Percentiles rank a stretch among this genome's conserved stretches.
These are phyloP conservation scores for Sorex fumeus DNA, from an alignment of 2,113 vertebrate species.

Conservation along the genomic window DNA sequence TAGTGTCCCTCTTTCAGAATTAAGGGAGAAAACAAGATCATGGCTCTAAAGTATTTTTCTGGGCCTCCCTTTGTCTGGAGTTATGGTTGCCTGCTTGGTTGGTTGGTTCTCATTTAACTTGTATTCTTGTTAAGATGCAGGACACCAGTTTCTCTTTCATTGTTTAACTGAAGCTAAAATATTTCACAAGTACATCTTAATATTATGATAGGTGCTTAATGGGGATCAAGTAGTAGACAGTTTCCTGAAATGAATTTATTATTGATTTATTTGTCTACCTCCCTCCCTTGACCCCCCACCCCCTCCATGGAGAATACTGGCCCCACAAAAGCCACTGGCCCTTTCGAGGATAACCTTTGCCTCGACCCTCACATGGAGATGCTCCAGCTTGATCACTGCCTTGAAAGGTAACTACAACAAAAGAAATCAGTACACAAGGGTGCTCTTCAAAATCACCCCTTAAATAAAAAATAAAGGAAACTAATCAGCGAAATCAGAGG, in stretches of 20 bases:
- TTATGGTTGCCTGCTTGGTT: background rate
- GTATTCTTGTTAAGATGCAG: background rate
- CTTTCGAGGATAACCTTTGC: too few species aligned
- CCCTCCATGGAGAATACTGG: too few species aligned
- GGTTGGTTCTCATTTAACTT: background rate
- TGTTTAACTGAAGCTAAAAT: background rate
- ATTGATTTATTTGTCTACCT: too few species aligned
- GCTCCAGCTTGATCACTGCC: too few species aligned
- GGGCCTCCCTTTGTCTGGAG: background rate
- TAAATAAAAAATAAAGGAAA: too few species aligned
- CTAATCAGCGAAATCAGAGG: too few species aligned
- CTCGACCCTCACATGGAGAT: too few species aligned
- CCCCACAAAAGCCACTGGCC: too few species aligned
- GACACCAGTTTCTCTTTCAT: background rate
- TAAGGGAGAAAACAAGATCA: background rate
- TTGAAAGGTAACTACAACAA: too few species aligned
- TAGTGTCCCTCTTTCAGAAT: slow-evolving; percentile 15
- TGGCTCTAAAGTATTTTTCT: slow-evolving; percentile 24
- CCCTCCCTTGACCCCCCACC: too few species aligned
- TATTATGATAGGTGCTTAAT: background rate
- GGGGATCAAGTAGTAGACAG: background rate
- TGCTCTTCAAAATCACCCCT: too few species aligned
- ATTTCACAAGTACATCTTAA: background rate
- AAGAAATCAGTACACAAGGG: too few species aligned
- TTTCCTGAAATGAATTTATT: background rate